phyloP scores from a whole-genome alignment of 2,113 vertebrate genomes.

The Casuarius casuarius region DNA sequence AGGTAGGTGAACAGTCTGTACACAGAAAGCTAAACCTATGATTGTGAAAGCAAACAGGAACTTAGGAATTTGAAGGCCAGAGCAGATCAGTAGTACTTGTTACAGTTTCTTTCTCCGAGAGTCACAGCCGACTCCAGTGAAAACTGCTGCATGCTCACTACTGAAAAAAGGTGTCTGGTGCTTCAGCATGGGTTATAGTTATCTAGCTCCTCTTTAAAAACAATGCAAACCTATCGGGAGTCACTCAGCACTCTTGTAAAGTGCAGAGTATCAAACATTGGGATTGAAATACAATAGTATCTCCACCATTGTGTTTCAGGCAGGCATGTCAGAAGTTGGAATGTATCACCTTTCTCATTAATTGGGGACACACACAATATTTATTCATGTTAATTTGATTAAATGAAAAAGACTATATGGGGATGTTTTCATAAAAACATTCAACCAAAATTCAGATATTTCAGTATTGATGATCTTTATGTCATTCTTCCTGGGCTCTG shows the following conservation, averaged over 20 bases:
- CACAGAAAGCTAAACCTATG: not conserved
- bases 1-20: not conserved
- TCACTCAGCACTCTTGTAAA: not conserved
- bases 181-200: not conserved
- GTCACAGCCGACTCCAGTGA: not conserved
- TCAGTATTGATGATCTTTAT: not conserved
- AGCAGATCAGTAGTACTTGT: not conserved
- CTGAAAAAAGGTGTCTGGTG: not conserved
- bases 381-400: not conserved
- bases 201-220: not conserved
- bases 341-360: not conserved
- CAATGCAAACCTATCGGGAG: not conserved
- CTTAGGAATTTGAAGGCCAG: not conserved
- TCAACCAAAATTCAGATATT: not conserved
- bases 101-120: not conserved
- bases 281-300: not conserved
- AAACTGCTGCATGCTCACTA: not conserved
- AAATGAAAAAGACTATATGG: not conserved
- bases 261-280: not conserved
- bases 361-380: not conserved
- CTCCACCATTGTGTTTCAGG: not conserved
- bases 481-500: not conserved
- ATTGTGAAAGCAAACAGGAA: not conserved
- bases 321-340: rapidly evolving
- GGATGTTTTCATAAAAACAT: not conserved